phyloP scores from a whole-genome alignment of 1,140 invertebrate species.

The Chrysomallon squamiferum region DNA sequence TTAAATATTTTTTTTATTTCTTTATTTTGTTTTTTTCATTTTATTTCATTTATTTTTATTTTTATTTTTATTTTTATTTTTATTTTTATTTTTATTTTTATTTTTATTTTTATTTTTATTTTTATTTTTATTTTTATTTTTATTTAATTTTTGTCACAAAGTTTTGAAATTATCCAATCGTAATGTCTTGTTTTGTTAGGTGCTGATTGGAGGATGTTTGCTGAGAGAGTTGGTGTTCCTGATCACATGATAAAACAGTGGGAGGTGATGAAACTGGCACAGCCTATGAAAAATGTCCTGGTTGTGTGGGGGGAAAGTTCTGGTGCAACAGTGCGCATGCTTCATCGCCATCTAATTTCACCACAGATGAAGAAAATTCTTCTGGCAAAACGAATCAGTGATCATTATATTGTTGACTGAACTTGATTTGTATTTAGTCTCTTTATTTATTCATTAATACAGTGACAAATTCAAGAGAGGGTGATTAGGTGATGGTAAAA shows the following conservation, averaged over 20 bases:
- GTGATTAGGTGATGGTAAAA: too few relatives aligned
- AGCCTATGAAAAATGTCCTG: conserved; percentile 57
- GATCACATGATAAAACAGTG: conserved; percentile 47
- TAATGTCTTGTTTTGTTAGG: conserved; percentile 37
- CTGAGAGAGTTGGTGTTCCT: conserved; percentile 54
- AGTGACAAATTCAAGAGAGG: too few relatives aligned
- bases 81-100: neutral
- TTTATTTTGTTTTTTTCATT: neutral
- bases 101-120: neutral
- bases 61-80: neutral
- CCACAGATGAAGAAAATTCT: conserved; percentile 55
- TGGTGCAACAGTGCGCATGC: conserved; percentile 56
- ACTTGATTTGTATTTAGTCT: too few relatives aligned
- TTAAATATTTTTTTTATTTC: neutral
- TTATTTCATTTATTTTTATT: neutral
- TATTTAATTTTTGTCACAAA: too few relatives aligned
- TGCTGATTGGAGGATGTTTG: conserved; percentile 60
- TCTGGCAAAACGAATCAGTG: conserved; percentile 56
- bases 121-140: too few relatives aligned
- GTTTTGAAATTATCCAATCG: too few relatives aligned
- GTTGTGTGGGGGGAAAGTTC: conserved; percentile 53
- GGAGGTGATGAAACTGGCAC: conserved; percentile 49
- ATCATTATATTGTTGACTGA: conserved; percentile 61
- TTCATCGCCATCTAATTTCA: conserved; percentile 60
- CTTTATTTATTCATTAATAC: too few relatives aligned